Percentiles rank a stretch among this genome's conserved stretches.
These are phyloP conservation scores for Diglossa brunneiventris DNA, from an alignment of 2,113 vertebrate species.

Conservation along the genomic window DNA sequence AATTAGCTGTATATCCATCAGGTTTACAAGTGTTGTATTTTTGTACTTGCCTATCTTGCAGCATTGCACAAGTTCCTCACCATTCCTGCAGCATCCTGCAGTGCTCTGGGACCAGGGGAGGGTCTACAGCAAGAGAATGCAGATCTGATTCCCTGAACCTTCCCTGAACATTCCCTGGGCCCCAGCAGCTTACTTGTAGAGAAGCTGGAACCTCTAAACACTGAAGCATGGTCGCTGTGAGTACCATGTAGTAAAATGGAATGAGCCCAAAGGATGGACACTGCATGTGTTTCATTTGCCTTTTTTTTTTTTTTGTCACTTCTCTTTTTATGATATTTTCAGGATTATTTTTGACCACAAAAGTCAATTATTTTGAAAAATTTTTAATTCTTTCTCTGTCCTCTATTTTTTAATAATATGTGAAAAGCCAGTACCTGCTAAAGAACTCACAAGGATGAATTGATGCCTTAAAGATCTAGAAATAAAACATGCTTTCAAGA, in stretches of 20 bases:
- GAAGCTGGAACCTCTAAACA: neutral
- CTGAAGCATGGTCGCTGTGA: neutral
- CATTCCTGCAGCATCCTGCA: neutral
- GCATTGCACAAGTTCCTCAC: accelerated
- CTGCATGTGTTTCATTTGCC: neutral
- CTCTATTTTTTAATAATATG: neutral
- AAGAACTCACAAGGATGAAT: neutral
- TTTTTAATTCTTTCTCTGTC: neutral
- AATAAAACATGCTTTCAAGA: accelerated
- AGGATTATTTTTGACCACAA: neutral
- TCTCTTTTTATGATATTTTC: neutral
- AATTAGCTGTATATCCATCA: neutral
- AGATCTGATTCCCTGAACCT: neutral
- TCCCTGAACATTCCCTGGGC: neutral
- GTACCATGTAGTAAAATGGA: neutral
- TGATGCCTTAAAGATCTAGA: neutral
- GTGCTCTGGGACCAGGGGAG: neutral
- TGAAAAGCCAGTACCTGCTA: neutral
- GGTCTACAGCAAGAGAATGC: neutral
- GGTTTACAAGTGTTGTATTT: neutral
- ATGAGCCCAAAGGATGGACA: neutral
- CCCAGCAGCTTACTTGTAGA: neutral
- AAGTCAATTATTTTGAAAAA: neutral
- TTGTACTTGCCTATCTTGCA: neutral
- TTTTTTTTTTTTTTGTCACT: accelerated